Evolutionary conservation across 2,113 vertebrate genomes (phyloP), one percentile per base, ranked within the genome.

Genomic region (Scatophagus argus): DNA sequence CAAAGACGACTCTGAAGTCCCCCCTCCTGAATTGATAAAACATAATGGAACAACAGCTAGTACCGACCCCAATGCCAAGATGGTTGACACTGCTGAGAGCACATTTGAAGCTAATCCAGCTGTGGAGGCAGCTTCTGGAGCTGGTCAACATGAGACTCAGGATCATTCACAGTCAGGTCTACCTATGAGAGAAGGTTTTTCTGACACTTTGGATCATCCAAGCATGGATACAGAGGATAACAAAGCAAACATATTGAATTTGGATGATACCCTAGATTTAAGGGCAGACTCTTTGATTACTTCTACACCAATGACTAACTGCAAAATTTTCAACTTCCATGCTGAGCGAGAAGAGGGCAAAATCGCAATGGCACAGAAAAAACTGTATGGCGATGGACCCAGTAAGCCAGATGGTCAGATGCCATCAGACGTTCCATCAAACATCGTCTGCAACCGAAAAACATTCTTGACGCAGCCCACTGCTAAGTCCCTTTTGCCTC

Each of bases 291-390:
- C 12, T 8, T 36, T 83, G 47, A 16, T 75, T 12, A 87, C 89
- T 6, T 93, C 92, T 11, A 93, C 91, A 0, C 92, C 91, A 11
- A 88, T 93, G 86, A 8, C 52, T 0, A 52, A 21, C 25, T 62
- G 41, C 63, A 88, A 79, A 73, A 25, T 74, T 5, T 61, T 59
- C 13, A 68, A 14, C 49, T 34, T 56, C 0, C 25, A 3, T 19
- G 19, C 1, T 6, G 3, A 56, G 13, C 0, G 8, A 25, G 59
- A 65, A 1, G 13, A 34, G 3, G 52, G 55, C 39, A 82, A 85
- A 72, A 2, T 1, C 32, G 0, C 7, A 1, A 52, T 0, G 6
- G 56, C 0, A 2, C 79, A 81, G 59, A 88, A 85, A 19, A 88
- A 69, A 25, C 82, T 83, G 2, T 80, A 89, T 5, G 52, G 51